These are phyloP conservation scores for Ceratosolen fusciceps DNA, from an alignment of 1,140 invertebrate genomes.

Conservation along the genomic window DNA sequence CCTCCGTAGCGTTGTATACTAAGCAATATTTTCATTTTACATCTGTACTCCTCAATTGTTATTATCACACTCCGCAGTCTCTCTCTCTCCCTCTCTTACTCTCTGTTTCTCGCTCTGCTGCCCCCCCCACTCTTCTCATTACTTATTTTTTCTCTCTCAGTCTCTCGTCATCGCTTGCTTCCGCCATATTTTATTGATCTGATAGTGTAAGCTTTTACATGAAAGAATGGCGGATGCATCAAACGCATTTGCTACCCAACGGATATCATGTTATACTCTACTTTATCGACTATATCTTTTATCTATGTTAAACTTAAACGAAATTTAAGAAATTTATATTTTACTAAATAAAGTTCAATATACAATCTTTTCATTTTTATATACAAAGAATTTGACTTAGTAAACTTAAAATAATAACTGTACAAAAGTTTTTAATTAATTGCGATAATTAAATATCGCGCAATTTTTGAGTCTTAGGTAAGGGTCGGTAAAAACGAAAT, in stretches of 20 bases:
- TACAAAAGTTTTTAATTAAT: too few species aligned
- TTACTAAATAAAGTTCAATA: too few species aligned
- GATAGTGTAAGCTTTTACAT: conserved; percentile 15
- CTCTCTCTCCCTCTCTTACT: not conserved
- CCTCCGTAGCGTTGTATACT: not conserved
- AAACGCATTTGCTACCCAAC: too few species aligned
- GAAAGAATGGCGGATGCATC: not conserved
- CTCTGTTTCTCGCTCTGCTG: not conserved
- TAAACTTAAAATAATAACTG: too few species aligned
- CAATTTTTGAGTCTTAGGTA: too few species aligned
- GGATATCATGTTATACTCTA: too few species aligned
- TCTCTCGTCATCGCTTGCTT: not conserved
- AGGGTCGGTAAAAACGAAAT: too few species aligned
- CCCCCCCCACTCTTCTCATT: not conserved
- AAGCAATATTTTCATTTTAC: not conserved
- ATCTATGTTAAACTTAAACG: too few species aligned
- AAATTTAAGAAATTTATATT: too few species aligned
- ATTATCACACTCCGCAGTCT: not conserved
- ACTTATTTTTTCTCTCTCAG: not conserved
- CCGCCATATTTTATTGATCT: conserved; percentile 32
- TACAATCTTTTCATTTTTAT: too few species aligned
- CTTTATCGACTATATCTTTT: not conserved
- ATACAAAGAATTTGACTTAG: too few species aligned
- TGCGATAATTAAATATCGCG: too few species aligned
- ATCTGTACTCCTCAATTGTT: not conserved